Percentiles rank a stretch among this genome's conserved stretches.
phyloP scores from a whole-genome alignment of 2,888 invertebrate genomes.

The Hirtodrosophila alboralis region DNA sequence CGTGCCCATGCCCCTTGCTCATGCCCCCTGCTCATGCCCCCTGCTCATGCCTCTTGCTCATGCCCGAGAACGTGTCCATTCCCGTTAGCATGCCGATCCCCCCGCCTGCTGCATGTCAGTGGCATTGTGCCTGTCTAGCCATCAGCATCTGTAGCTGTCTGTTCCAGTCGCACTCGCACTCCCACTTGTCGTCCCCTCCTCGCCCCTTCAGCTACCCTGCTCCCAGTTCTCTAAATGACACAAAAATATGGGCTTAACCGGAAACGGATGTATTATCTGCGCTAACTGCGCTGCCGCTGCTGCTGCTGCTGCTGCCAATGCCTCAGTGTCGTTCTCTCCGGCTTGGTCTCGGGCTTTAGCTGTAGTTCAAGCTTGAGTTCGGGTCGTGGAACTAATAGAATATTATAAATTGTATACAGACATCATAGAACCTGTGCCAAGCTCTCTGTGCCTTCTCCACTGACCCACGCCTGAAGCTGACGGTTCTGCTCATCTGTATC shows the following conservation, averaged over 20 bases:
- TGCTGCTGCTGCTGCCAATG: conserved; percentile 59
- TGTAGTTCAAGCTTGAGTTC: conserved; percentile 44
- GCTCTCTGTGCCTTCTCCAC: conserved; percentile 43
- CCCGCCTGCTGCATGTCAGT: conserved; percentile 44
- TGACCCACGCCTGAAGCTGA: conserved; percentile 68
- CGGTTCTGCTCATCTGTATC: conserved; percentile 39
- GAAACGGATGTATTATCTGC: conserved; percentile 85
- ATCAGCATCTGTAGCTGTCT: conserved; percentile 75
- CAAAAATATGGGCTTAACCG: conserved; percentile 84
- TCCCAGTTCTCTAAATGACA: conserved; percentile 68
- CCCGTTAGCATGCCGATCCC: conserved; percentile 21
- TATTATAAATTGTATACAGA: conserved; percentile 73
- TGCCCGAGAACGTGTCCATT: conserved; percentile 3
- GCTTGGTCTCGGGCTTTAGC: conserved; percentile 30
- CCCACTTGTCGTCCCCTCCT: conserved; percentile 3
- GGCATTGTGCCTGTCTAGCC: conserved; percentile 67
- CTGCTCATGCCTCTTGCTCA: conserved; percentile 6
- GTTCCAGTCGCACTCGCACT: conserved; percentile 59
- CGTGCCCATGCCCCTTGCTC: conserved; percentile 3
- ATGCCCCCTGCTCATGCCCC: conserved; percentile 10
- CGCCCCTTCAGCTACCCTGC: conserved; percentile 4
- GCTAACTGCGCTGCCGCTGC: conserved; percentile 82
- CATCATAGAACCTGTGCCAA: conserved; percentile 52
- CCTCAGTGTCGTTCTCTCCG: conserved; percentile 26
- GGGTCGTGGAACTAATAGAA: conserved; percentile 80